phyloP scores from a whole-genome alignment of 1,140 invertebrate species.

The Helicoverpa armigera region DNA sequence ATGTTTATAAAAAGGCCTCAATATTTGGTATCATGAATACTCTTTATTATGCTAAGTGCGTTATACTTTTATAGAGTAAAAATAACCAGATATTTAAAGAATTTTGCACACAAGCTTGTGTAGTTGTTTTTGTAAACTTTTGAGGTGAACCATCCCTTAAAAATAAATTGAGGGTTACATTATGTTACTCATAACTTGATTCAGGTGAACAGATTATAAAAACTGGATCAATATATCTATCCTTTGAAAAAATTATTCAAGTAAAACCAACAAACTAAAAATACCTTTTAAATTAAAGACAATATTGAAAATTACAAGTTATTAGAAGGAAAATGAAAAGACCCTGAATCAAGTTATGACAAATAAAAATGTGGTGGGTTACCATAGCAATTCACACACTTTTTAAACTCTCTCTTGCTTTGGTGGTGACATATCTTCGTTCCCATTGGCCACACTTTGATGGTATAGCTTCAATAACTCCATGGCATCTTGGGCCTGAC shows the following conservation, averaged over 20 bases:
- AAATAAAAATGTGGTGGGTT: slow-evolving; percentile 56
- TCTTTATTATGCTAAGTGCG: slow-evolving; percentile 9
- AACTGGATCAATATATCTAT: neutral
- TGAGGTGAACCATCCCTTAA: slow-evolving; percentile 81
- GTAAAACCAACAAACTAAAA: neutral
- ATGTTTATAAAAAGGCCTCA: slow-evolving; percentile 46
- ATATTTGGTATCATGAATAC: slow-evolving; percentile 43
- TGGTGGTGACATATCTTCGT: slow-evolving; percentile 80
- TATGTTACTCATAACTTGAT: slow-evolving; percentile 48
- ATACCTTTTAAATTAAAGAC: neutral
- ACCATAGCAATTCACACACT: slow-evolving; percentile 53
- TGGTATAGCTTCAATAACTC: slow-evolving; percentile 90
- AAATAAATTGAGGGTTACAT: slow-evolving; percentile 78
- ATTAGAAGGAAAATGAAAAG: no score
- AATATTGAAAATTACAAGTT: no score
- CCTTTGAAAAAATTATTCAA: neutral
- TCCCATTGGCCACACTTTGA: slow-evolving; percentile 85
- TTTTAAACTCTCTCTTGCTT: slow-evolving; percentile 82
- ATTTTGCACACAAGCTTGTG: slow-evolving; percentile 21
- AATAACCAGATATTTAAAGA: neutral
- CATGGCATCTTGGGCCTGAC: slow-evolving; percentile 94
- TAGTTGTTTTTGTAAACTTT: slow-evolving; percentile 81
- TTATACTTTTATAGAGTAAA: slow-evolving; percentile 4
- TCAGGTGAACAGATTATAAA: neutral
- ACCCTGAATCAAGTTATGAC: slow-evolving; percentile 40